A percentile compares a stretch with the other conserved stretches of the same genome.
These are phyloP conservation scores for Coleophora deauratella DNA, from an alignment of 2,888 invertebrate genomes.

Conservation along the genomic window DNA sequence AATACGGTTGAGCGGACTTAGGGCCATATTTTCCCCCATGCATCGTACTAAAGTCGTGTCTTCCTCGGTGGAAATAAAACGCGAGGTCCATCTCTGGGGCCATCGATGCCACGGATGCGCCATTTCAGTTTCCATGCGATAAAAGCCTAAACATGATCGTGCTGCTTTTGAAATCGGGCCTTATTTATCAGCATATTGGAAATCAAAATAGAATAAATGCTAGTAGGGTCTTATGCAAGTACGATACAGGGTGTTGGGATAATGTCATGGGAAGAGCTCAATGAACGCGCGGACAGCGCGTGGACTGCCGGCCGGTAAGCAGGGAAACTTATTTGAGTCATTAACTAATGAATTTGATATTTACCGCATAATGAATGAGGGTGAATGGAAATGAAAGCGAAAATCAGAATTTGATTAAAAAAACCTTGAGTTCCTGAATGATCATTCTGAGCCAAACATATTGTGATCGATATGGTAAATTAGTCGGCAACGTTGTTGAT, in stretches of 20 bases:
- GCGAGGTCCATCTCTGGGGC: conserved; percentile 71
- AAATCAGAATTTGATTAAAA: no score
- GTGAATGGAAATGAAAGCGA: no score
- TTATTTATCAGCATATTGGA: no score
- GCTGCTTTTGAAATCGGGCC: no score
- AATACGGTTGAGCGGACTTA: conserved; percentile 69
- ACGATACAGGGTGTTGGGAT: conserved; percentile 27
- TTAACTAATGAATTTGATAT: conserved; percentile 33
- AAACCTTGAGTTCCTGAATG: no score
- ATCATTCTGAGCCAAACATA: no score
- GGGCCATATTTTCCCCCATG: conserved; percentile 69
- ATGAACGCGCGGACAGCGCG: conserved; percentile 70
- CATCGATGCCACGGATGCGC: conserved; percentile 71
- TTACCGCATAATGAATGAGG: conserved; percentile 28
- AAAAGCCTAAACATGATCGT: conserved; percentile 26
- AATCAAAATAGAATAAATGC: neutral
- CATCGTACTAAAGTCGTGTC: conserved; percentile 69
- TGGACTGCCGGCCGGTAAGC: conserved; percentile 62
- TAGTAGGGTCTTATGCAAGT: neutral
- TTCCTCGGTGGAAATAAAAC: conserved; percentile 72
- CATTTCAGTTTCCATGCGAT: conserved; percentile 33
- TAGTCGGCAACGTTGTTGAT: no score
- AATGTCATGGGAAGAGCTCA: conserved; percentile 74
- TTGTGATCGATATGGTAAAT: no score
- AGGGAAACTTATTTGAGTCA: conserved; percentile 37